Evolutionary conservation across 2,797 vertebrate species (phyloP).

Genomic region (Margarornis squamiger): DNA sequence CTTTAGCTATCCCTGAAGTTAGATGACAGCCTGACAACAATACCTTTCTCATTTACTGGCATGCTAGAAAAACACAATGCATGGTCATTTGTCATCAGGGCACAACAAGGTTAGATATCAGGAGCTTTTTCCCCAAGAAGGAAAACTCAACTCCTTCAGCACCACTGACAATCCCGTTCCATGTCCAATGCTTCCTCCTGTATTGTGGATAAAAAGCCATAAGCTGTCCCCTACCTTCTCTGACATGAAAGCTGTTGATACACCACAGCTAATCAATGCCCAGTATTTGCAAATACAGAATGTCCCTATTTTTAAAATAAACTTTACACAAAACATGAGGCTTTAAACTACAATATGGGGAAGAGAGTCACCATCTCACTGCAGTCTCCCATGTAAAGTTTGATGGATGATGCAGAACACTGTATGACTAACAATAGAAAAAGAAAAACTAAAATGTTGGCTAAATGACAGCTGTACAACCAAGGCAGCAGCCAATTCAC

Average conservation of each 20-base stretch:
- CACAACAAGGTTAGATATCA: neutral
- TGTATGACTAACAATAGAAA: neutral
- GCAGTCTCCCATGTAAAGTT: neutral
- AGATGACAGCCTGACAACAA: neutral
- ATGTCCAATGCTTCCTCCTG: neutral
- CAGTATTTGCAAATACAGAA: neutral
- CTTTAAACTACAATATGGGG: neutral
- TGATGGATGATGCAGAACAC: neutral
- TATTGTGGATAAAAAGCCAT: neutral
- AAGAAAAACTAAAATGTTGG: neutral
- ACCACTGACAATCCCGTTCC: neutral
- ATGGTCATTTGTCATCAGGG: neutral
- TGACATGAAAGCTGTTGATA: neutral
- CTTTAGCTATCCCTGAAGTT: neutral
- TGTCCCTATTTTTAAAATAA: neutral
- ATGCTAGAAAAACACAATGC: neutral
- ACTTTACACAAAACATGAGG: neutral
- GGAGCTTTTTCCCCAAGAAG: neutral
- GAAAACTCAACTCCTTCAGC: neutral
- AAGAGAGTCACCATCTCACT: neutral
- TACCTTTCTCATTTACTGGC: neutral
- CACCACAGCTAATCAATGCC: neutral
- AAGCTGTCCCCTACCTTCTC: neutral
- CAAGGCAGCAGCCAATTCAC: neutral
- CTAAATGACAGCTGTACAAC: neutral